Base-by-base conservation (phyloP, 2,888 invertebrate species). In the Acrobasis repandana region DNA sequence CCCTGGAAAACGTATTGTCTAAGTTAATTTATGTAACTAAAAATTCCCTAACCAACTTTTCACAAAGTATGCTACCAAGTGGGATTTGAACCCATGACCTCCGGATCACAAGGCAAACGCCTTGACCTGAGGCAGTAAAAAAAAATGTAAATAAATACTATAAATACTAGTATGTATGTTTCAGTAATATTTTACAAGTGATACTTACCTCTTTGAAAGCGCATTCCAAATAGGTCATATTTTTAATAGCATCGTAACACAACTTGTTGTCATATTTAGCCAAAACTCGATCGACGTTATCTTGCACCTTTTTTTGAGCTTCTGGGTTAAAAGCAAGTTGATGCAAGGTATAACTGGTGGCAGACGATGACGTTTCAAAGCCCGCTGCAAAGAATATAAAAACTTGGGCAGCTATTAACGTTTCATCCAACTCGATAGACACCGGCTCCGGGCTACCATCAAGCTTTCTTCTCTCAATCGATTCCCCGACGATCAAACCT, bases 361-460 rank as follows among this genome's bases (percentile, higher is more conserved):
- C 84, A 0, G 88, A 86, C 0, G 93, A 90, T 0, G 92, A 92
- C 0, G 92, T 91, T 64, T 92, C 92, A 56, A 91, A 93, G 0
- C 92, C 93, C 0, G 92, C 93, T 1, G 84, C 84, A 49, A 88
- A 86, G 66, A 88, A 89, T 11, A 88, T 76, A 51, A 89, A 87
- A 1, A 76, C 79, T 60, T 85, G 85, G 11, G 85, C 84, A 0
- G 81, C 82, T 49, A 83, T 70, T 56, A 82, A 59, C 1, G 71
- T 59, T 36, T 82, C 79, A 34, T 79, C 75, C 65, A 83, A 64
- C 60, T 83, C 84, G n/a, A 83, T 48, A 6, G 73, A 67, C 0
- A 74, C 73, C 2, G 18, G 15, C 18, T 73, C 73, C 2, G 79
- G 66, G 0, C 68, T 74, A 2, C 84, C 84, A 36, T 84, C 81